phyloP scores from a whole-genome alignment of 2,888 invertebrate genomes.

The Pollenia griseotomentosa region DNA sequence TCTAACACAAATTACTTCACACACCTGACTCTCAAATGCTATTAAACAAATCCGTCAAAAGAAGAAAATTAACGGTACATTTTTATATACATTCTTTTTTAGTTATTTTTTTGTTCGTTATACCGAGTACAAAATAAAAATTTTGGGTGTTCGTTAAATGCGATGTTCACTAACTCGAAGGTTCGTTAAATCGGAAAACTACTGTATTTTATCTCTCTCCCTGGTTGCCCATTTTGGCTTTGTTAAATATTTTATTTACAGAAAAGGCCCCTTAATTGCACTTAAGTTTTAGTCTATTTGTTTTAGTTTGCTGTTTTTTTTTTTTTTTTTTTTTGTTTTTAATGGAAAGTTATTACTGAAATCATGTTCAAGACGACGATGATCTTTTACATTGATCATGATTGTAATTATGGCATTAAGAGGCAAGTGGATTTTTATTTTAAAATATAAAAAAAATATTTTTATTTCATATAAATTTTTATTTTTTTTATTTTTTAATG shows the following conservation, averaged over 20 bases:
- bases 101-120: no score
- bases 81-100: no score
- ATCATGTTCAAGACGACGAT: slow-evolving; percentile 66
- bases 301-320: slow-evolving; percentile 47
- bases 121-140: no score
- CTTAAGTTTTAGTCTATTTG: slow-evolving; percentile 55
- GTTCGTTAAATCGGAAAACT: no score
- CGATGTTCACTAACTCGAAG: no score
- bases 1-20: no score
- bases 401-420: slow-evolving; percentile 53
- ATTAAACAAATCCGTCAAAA: no score
- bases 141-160: no score
- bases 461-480: background rate
- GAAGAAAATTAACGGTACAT: no score
- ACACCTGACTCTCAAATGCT: no score
- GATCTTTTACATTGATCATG: slow-evolving; percentile 63
- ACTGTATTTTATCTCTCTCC: slow-evolving; percentile 4
- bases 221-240: slow-evolving; percentile 1
- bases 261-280: slow-evolving; percentile 57
- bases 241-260: slow-evolving; percentile 14
- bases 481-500: slow-evolving; percentile 30
- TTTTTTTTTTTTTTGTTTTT: background rate
- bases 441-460: background rate
- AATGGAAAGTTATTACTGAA: slow-evolving; percentile 69
- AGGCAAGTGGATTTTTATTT: slow-evolving; percentile 15